Base-by-base conservation (phyloP, 92 coral and sea anemone species). In the Metridium senile region DNA sequence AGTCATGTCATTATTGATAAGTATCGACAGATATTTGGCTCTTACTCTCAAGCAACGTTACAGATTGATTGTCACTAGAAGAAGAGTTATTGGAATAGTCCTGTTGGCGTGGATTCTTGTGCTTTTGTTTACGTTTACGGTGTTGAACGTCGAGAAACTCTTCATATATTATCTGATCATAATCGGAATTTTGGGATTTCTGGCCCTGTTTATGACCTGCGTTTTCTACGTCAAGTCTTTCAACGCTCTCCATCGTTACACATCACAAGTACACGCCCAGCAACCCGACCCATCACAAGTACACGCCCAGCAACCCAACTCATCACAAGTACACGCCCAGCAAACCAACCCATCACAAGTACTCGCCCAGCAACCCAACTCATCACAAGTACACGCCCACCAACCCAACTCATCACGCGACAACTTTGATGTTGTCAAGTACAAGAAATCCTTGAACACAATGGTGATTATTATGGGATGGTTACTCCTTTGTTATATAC, bases 191-290 rank as follows among this genome's bases (percentile, higher is more conserved):
- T n/a, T n/a, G n/a, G n/a, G n/a, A n/a, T 10, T 62, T 26, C 9
- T 10, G 21, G 33, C 32, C 11, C 10, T 68, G 31, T 11, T 27
- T 1, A 0, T 45, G 34, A 68, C 52, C 17, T 43, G 33, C 34
- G 51, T 45, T 39, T 68, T 23, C 74, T 68, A 68, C 57, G 28
- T 68, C 54, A 68, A 68, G 32, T 68, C 74, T 23, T 68, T 68
- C 74, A 21, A 13, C 22, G 29, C 58, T 1, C 57, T 67, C 21
- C 27, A 67, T 33, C 72, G 43, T 20, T 67, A 67, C 29, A 67
- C 72, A 33, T 35, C 47, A 32, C 72, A 67, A 35, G 53, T 33
- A 11, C 51, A 31, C 72, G 25, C 72, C 51, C 72, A 67, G 2
- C 25, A 67, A 33, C 11, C 49, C 21, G 17, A 33, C 27, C 49